Percentiles rank a stretch among this genome's conserved stretches.
Conservation (phyloP, 2,797 vertebrate species). For the Crocodylus rhombifer region DNA sequence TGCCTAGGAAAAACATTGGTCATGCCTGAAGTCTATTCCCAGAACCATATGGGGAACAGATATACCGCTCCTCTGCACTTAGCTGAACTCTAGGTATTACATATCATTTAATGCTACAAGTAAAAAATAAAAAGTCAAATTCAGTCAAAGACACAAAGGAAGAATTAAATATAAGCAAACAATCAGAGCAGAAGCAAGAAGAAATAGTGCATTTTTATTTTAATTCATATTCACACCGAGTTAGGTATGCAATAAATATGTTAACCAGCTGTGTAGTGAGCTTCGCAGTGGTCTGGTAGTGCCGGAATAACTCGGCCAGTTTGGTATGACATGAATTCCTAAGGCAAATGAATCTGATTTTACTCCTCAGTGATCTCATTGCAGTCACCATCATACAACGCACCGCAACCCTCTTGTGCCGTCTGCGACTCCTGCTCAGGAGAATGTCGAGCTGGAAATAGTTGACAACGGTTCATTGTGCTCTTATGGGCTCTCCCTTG, state of each 20-base stretch:
- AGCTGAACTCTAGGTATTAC: not conserved
- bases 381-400: not conserved
- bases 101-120: not conserved
- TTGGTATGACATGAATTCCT: constrained; percentile 57
- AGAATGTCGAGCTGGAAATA: not conserved
- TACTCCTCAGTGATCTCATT: constrained; percentile 19
- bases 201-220: constrained; percentile 15
- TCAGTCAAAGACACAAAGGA: not conserved
- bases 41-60: constrained; percentile 27
- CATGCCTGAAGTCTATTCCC: not conserved
- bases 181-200: not conserved
- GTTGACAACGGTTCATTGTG: not conserved
- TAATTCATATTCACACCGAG: constrained; percentile 30
- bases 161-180: constrained; percentile 20
- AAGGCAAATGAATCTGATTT: constrained; percentile 60
- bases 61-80: rapidly evolving
- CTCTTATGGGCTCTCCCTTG: not conserved
- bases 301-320: constrained; percentile 3
- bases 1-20: not conserved
- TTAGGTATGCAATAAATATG: constrained; percentile 40
- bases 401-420: rapidly evolving
- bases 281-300: not conserved
- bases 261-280: constrained; percentile 4
- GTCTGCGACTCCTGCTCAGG: rapidly evolving
- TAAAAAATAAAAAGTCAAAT: constrained; percentile 17